Conservation (phyloP, 2,797 vertebrate genomes). For the Falco biarmicus region DNA sequence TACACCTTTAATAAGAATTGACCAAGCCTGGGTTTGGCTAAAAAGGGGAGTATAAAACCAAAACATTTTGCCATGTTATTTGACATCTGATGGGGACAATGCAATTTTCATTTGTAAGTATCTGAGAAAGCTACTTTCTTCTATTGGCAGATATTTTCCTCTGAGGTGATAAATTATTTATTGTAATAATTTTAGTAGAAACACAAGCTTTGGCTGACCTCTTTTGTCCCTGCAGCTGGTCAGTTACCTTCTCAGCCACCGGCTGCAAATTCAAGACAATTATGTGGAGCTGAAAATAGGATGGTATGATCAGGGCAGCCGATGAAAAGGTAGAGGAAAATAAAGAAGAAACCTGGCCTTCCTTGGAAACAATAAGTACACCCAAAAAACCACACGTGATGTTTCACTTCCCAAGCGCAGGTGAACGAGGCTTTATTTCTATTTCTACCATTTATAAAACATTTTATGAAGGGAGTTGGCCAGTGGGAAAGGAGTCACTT, state of each 20-base stretch:
- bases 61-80: fast-evolving
- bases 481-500: not conserved
- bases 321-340: not conserved
- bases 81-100: not conserved
- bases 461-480: not conserved
- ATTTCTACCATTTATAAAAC: not conserved
- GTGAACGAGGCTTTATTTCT: not conserved
- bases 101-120: not conserved
- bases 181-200: not conserved
- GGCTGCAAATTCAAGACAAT: not conserved
- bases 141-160: not conserved
- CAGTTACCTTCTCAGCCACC: not conserved
- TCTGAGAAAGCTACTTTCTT: not conserved
- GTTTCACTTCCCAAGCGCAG: not conserved
- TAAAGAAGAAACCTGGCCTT: not conserved
- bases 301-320: not conserved
- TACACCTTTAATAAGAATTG: not conserved
- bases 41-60: not conserved
- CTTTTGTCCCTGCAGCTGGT: not conserved
- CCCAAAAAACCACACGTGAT: not conserved
- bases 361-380: not conserved
- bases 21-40: not conserved
- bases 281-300: not conserved
- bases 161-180: not conserved
- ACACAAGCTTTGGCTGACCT: not conserved